Percentiles rank a stretch among this genome's conserved stretches.
Conservation (phyloP, 2,888 invertebrate genomes). For the Andrena fulva region DNA sequence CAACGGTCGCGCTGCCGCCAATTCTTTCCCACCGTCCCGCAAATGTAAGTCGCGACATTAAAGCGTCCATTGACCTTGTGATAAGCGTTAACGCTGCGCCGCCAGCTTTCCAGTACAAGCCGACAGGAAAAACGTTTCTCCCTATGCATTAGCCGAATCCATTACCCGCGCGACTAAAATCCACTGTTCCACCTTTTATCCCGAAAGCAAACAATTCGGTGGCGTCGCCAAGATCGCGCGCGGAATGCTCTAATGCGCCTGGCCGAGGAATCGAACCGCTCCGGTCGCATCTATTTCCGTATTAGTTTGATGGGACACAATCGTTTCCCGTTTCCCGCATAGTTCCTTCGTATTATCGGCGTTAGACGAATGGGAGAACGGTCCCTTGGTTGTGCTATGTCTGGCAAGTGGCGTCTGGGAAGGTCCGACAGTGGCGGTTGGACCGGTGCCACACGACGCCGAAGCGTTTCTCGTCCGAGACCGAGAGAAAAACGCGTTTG, state of each 20-base stretch:
- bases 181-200: too few relatives aligned
- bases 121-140: neutral
- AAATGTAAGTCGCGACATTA: slow-evolving; percentile 29
- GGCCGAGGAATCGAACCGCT: neutral
- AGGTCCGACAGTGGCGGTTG: slow-evolving; percentile 60
- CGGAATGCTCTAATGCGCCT: neutral
- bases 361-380: slow-evolving; percentile 23
- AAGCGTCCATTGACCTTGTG: slow-evolving; percentile 59
- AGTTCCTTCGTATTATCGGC: slow-evolving; percentile 35
- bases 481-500: slow-evolving; percentile 47
- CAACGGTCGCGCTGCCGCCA: neutral
- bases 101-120: slow-evolving; percentile 22
- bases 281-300: slow-evolving; percentile 14
- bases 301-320: slow-evolving; percentile 7
- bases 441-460: slow-evolving; percentile 71
- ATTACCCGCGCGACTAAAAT: too few relatives aligned
- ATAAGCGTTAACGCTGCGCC: slow-evolving; percentile 45
- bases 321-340: slow-evolving; percentile 35
- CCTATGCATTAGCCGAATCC: too few relatives aligned
- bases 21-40: slow-evolving; percentile 17
- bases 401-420: slow-evolving; percentile 58
- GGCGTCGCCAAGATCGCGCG: too few relatives aligned
- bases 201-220: too few relatives aligned
- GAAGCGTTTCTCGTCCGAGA: slow-evolving; percentile 53
- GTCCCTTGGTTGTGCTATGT: slow-evolving; percentile 46